phyloP scores from a whole-genome alignment of 2,113 vertebrate species.

The Osmerus eperlanus region DNA sequence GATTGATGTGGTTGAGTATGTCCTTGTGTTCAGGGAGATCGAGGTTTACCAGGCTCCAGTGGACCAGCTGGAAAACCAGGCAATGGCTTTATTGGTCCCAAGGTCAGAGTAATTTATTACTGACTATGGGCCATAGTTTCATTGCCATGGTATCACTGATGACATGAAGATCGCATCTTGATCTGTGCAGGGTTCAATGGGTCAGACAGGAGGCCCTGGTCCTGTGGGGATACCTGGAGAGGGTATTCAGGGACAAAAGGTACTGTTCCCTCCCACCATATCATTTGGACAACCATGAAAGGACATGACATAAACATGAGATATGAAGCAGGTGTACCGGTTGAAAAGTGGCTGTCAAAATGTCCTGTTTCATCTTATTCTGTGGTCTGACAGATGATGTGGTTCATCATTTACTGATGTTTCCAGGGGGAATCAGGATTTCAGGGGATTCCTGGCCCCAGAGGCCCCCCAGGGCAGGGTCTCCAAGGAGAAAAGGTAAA shows the following conservation, averaged over 20 bases:
- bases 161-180: background rate
- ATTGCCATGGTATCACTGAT: background rate
- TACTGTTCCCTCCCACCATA: conserved; percentile 32
- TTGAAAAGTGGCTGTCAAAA: no score
- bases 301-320: no score
- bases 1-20: background rate
- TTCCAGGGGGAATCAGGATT: conserved; percentile 82
- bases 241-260: conserved; percentile 77
- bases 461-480: conserved; percentile 75
- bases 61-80: conserved; percentile 73
- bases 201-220: conserved; percentile 59
- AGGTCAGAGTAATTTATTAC: conserved; percentile 62
- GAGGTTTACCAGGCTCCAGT: conserved; percentile 66
- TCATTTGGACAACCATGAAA: no score
- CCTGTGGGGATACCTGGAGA: conserved; percentile 64
- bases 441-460: conserved; percentile 74
- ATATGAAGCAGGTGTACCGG: no score
- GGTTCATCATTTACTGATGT: conserved; percentile 1
- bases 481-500: conserved; percentile 81
- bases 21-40: conserved; percentile 73
- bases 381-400: background rate
- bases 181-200: conserved; percentile 71
- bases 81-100: conserved; percentile 64
- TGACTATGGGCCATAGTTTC: background rate
- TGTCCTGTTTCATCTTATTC: no score